Conservation (phyloP, 2,888 invertebrate species). For the Tachina fera region DNA sequence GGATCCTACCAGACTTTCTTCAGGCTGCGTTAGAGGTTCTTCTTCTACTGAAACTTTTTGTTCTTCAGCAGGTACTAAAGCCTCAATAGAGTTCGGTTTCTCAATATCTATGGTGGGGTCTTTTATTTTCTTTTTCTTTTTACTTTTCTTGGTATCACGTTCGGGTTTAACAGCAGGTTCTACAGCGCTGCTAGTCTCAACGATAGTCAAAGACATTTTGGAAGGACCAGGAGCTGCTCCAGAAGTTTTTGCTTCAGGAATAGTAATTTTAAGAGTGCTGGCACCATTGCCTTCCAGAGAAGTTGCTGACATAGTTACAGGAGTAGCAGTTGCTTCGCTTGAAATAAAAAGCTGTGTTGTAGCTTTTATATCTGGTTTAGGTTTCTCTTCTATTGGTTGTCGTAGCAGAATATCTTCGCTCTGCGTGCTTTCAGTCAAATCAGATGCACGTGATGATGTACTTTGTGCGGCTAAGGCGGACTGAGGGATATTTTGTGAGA, state of each 20-base stretch:
- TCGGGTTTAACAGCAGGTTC: conserved; percentile 38
- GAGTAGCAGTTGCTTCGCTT: conserved; percentile 77
- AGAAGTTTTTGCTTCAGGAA: conserved; percentile 65
- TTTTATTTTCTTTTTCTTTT: conserved; percentile 87
- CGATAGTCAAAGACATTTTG: conserved; percentile 81
- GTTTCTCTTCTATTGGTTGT: conserved; percentile 52
- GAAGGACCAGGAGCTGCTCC: conserved; percentile 10
- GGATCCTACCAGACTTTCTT: conserved; percentile 69
- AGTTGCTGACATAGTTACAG: conserved; percentile 80
- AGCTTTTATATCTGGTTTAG: conserved; percentile 75
- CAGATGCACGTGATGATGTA: background rate
- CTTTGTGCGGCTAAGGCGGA: background rate
- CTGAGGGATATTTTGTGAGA: background rate
- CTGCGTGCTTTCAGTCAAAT: background rate
- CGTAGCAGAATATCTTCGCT: background rate
- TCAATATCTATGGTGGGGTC: conserved; percentile 39
- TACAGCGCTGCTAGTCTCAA: conserved; percentile 75
- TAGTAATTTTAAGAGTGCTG: conserved; percentile 78
- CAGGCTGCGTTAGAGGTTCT: conserved; percentile 43
- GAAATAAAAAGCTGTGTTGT: conserved; percentile 81
- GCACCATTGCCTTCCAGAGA: conserved; percentile 82
- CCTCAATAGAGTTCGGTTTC: conserved; percentile 77
- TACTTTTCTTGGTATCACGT: conserved; percentile 85
- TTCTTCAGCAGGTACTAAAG: background rate
- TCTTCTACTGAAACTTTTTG: background rate